Evolutionary conservation across 2,113 vertebrate genomes (phyloP), one percentile per base, ranked within the genome.

Genomic region (Corvus hawaiiensis): DNA sequence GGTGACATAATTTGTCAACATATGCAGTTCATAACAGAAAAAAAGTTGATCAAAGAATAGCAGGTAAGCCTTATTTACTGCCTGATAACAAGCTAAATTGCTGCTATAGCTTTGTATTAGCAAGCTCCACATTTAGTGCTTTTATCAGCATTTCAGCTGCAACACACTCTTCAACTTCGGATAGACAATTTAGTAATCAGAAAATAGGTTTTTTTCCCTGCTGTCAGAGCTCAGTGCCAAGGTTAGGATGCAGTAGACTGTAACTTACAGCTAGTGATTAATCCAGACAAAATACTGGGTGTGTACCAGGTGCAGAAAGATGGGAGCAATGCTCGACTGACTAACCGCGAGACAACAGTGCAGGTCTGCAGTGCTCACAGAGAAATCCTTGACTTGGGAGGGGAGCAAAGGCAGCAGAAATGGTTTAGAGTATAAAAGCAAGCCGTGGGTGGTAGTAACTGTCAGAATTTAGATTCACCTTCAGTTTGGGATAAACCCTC

Each of bases 41-140:
- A 94, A 91, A 46, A 61, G 76, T 21, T 94, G 96, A 97, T 97
- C 97, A 97, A 97, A 97, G 96, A 92, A 56, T 23, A 95, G 87
- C 87, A 95, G 83, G 93, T 95, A 97, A 92, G 37, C 92, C 94
- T 96, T 91, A 93, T 92, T 93, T 93, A 94, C 76, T 49, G 68
- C 11, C 5, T 44, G 66, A 90, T 48, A 95, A 69, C 26, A 39
- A 96, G 62, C 82, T 89, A 95, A 97, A 91, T 72, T 94, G 82
- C 79, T 87, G 93, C 93, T 92, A 41, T 21, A 78, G 86, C 77
- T 93, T 86, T 59, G 73, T 80, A 56, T 94, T 69, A 95, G 88
- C 79, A 96, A 96, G 87, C 94, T 93, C 80, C 35, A 16, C 63
- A 23, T 91, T 95, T 87, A 55, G 78, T 51, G 86, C 94, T 94